Percentiles rank a stretch among this genome's conserved stretches.
Evolutionary conservation across 2,888 invertebrate genomes (phyloP).

Genomic region (Dicranocentrus wangi): DNA sequence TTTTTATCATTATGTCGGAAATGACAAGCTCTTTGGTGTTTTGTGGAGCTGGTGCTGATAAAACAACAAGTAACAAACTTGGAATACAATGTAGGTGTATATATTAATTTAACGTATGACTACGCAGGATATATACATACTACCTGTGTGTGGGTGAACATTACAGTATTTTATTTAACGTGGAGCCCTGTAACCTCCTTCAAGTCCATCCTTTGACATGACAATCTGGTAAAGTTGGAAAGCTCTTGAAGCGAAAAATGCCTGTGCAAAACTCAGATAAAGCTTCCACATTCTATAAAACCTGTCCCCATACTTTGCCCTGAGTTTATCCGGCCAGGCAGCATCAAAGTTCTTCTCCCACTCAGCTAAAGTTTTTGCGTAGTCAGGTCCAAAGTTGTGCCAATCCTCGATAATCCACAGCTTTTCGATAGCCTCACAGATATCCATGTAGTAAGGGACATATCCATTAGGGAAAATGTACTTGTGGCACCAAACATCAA

Average conservation of each 20-base stretch:
- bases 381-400: conserved; percentile 69
- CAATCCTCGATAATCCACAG: conserved; percentile 68
- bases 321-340: conserved; percentile 65
- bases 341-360: conserved; percentile 68
- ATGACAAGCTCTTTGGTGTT: too few relatives aligned
- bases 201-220: conserved; percentile 63
- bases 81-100: too few relatives aligned
- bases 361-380: conserved; percentile 63
- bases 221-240: conserved; percentile 64
- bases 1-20: too few relatives aligned
- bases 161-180: conserved; percentile 61
- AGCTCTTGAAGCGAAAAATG: conserved; percentile 53
- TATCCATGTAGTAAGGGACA: conserved; percentile 68
- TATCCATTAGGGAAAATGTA: conserved; percentile 69
- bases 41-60: too few relatives aligned
- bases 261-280: conserved; percentile 61
- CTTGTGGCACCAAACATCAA: conserved; percentile 67
- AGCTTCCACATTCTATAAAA: conserved; percentile 70
- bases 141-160: too few relatives aligned
- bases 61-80: too few relatives aligned
- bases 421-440: conserved; percentile 56
- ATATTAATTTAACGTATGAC: too few relatives aligned
- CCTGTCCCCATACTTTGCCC: conserved; percentile 61
- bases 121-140: too few relatives aligned
- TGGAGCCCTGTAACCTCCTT: conserved; percentile 62